phyloP scores from a whole-genome alignment of 2,797 vertebrate species.

The Urosaurus nigricauda region DNA sequence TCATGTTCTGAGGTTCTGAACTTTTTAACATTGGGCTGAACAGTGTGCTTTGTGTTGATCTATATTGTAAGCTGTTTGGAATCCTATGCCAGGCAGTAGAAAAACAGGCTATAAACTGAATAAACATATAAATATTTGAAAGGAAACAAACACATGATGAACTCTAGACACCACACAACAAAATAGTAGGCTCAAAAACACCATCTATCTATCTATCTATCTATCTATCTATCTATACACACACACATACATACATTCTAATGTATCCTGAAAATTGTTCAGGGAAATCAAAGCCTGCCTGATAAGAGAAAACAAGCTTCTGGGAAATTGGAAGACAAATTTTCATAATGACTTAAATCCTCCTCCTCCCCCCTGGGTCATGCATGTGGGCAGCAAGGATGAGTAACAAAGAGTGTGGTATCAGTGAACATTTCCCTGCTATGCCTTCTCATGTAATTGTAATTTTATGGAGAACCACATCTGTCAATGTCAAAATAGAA shows the following conservation, averaged over 20 bases:
- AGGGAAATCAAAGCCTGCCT: neutral
- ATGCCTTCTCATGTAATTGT: neutral
- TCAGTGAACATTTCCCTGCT: neutral
- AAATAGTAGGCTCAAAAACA: neutral
- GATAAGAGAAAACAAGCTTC: neutral
- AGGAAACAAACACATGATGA: neutral
- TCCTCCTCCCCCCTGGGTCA: neutral
- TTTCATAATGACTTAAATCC: neutral
- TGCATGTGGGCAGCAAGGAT: neutral
- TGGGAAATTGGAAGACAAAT: neutral
- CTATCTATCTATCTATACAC: too few species aligned
- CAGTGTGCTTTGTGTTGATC: too few species aligned
- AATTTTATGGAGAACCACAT: neutral
- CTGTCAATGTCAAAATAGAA: constrained; percentile 6
- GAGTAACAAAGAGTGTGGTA: neutral
- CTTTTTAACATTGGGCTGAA: too few species aligned
- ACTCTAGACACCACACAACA: neutral
- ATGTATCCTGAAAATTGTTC: neutral
- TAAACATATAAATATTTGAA: too few species aligned
- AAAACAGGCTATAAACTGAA: too few species aligned
- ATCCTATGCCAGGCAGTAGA: too few species aligned
- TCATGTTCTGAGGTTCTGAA: too few species aligned
- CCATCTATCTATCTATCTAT: too few species aligned
- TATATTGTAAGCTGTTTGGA: too few species aligned
- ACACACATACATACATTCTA: neutral